These are phyloP conservation scores for Lasioglossum marginatum DNA, from an alignment of 2,888 invertebrate genomes.

Conservation along the genomic window DNA sequence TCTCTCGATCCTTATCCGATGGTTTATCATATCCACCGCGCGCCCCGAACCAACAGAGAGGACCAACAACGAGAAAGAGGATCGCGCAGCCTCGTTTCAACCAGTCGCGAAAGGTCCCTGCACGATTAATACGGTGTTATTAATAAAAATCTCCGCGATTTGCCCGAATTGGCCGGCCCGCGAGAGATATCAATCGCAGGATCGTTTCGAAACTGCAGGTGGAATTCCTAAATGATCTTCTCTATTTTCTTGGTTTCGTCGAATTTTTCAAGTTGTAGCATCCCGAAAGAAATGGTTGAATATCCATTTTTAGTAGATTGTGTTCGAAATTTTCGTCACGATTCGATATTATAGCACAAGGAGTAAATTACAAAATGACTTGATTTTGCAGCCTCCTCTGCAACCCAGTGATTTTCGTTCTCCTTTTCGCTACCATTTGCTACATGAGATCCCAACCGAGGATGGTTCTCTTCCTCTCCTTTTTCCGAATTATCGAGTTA, in stretches of 20 bases:
- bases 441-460: background rate
- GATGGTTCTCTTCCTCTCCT: background rate
- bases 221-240: background rate
- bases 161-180: slow-evolving; percentile 16
- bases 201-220: slow-evolving; percentile 54
- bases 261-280: background rate
- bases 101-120: slow-evolving; percentile 55
- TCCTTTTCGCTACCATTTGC: background rate
- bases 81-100: slow-evolving; percentile 55
- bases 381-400: background rate
- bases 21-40: slow-evolving; percentile 81
- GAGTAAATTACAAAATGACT: background rate
- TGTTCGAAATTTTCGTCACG: no score
- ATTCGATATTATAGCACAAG: no score
- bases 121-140: slow-evolving; percentile 67
- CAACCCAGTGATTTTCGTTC: no score
- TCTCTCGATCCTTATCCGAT: slow-evolving; percentile 80
- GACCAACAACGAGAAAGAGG: background rate
- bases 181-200: slow-evolving; percentile 54
- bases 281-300: no score
- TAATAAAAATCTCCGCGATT: slow-evolving; percentile 55
- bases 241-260: background rate
- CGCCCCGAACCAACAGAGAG: slow-evolving; percentile 36
- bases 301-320: no score
- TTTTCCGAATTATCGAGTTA: slow-evolving; percentile 40